These are phyloP conservation scores for Gallinago jamesoni DNA, from an alignment of 2,113 vertebrate species.

Conservation along the genomic window DNA sequence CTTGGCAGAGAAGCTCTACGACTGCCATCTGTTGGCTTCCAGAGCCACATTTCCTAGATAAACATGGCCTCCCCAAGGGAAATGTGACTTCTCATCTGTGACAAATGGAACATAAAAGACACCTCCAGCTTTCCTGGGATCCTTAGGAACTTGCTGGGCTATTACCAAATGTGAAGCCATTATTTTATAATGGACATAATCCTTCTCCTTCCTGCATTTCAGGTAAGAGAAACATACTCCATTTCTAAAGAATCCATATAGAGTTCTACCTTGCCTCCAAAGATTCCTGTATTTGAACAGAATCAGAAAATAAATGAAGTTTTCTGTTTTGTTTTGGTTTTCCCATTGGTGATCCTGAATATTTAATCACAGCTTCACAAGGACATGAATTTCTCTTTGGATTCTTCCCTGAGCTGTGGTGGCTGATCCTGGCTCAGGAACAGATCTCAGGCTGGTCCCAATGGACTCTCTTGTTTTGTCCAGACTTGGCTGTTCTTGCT, in stretches of 20 bases:
- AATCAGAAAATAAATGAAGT: background rate
- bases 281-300: background rate
- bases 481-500: background rate
- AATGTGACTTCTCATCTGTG: background rate
- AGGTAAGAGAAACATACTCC: background rate
- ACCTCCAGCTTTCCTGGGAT: background rate
- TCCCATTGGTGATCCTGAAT: background rate
- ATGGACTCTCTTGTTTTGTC: background rate
- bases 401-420: background rate
- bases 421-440: background rate
- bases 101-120: rapidly evolving
- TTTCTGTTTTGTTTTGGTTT: background rate
- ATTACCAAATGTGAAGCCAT: background rate
- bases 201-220: background rate
- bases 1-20: background rate
- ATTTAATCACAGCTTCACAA: background rate
- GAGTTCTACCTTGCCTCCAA: background rate
- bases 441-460: background rate
- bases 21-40: constrained; percentile 9
- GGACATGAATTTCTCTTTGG: background rate
- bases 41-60: background rate
- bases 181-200: background rate
- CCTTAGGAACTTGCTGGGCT: background rate
- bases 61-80: background rate
- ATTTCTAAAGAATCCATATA: background rate